Evolutionary conservation across 53 echinoderm and acorn worm species (phyloP).

Genomic region (Echinometra lucunter): DNA sequence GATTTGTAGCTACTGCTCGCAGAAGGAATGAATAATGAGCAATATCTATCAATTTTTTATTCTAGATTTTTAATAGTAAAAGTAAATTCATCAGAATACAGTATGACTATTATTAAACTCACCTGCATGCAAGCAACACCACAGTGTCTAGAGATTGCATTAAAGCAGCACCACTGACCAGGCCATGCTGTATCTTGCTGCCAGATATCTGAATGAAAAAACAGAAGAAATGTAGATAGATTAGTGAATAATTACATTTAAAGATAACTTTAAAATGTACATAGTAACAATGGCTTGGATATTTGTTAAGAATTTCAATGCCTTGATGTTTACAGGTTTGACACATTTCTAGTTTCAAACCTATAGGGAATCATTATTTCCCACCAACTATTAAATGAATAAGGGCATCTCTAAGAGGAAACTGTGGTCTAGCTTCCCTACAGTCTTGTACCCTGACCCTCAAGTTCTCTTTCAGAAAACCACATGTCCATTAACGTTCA

Average conservation of each 20-base stretch:
- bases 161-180: slow-evolving; percentile 83
- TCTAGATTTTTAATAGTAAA: no score
- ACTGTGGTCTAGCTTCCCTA: slow-evolving; percentile 5
- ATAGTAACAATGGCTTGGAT: neutral
- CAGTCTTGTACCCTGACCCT: neutral
- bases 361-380: no score
- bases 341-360: neutral
- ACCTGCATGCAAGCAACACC: slow-evolving; percentile 85
- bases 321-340: no score
- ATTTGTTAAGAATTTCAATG: neutral
- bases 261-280: neutral
- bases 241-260: neutral
- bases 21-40: neutral
- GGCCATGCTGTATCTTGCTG: slow-evolving; percentile 88
- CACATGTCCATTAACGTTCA: slow-evolving; percentile 8
- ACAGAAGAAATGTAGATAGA: neutral
- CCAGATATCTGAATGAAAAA: slow-evolving; percentile 86
- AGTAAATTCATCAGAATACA: no score
- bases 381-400: no score
- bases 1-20: no score
- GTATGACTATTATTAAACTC: slow-evolving; percentile 21
- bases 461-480: neutral
- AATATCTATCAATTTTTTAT: no score
- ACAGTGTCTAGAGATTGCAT: slow-evolving; percentile 80
- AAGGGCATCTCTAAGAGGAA: neutral